phyloP scores from a whole-genome alignment of 2,113 vertebrate species.

The Chaetorhynchus papuensis region DNA sequence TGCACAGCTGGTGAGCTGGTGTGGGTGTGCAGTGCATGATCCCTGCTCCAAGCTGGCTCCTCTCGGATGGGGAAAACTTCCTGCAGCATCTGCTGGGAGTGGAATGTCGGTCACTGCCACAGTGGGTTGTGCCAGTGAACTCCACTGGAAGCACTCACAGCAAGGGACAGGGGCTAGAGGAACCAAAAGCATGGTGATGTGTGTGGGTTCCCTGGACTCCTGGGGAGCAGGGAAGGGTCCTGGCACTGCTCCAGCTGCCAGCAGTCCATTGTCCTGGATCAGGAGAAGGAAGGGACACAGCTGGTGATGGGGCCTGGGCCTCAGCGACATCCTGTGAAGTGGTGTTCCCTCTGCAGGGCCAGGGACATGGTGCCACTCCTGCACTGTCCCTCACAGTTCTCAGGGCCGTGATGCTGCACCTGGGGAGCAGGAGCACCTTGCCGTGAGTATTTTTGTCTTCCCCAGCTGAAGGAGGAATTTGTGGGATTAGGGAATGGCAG shows the following conservation, averaged over 20 bases:
- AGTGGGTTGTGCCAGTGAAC: not conserved
- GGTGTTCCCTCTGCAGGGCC: not conserved
- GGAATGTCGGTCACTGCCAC: not conserved
- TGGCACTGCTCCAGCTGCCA: not conserved
- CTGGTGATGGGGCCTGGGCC: not conserved
- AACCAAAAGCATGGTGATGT: accelerated
- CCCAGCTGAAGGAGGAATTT: not conserved
- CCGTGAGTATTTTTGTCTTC: not conserved
- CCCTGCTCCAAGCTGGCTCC: not conserved
- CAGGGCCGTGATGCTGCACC: accelerated
- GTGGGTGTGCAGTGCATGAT: not conserved
- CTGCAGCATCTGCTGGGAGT: not conserved
- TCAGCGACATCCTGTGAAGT: not conserved
- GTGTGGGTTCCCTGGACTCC: not conserved
- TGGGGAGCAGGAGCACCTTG: not conserved
- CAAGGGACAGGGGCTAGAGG: not conserved
- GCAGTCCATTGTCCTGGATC: not conserved
- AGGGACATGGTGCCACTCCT: accelerated
- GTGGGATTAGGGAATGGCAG: not conserved
- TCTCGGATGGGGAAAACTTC: not conserved
- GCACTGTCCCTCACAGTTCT: not conserved
- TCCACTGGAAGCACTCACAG: accelerated
- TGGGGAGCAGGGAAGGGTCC: not conserved
- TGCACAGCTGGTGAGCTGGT: not conserved
- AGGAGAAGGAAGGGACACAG: not conserved